Evolutionary conservation across 1,140 invertebrate species (phyloP), one percentile per base, ranked within the genome.

Genomic region (Dinoponera quadriceps): DNA sequence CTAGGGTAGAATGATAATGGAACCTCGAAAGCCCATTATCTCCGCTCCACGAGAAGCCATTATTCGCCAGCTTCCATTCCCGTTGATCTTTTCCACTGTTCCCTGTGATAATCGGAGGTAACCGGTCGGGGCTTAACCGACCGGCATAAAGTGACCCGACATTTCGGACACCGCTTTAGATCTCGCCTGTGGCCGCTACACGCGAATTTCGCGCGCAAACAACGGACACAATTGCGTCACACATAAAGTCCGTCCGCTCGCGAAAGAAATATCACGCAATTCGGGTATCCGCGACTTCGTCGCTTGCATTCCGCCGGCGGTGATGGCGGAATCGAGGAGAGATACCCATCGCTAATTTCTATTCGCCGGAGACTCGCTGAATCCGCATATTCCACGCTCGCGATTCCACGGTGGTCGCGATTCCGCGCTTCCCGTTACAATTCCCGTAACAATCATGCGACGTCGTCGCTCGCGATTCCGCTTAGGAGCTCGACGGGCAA

Each of bases 1-100:
- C 44, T 18, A 57, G 54, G 16, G 29, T 69, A 44, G 54, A 51
- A 59, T 77, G 73, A 74, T 85, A 85, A 86, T 81, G 74, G 75
- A 73, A 71, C 74, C 63, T 65, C 60, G 54, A 81, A 81, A 84
- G 66, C 44, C 33, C 77, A 85, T 82, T 86, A 85, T 29, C 77
- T 74, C 38, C 20, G 27, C 65, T 18, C 20, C 11, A 14, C 49
- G 55, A 74, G 66, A 74, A 82, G 57, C 71, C 57, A 85, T 85
- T 75, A 75, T 3, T 75, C 51, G 65, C 66, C 49, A 38, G 49
- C 49, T 57, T 63, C 29, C 71, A 13, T 51, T 68, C 14, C 20
- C 44, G n/a, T 38, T 54, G 68, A 51, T 80, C 44, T 72, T 85
- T 80, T 72, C 29, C 51, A 20, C 59, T 48, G 18, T 13, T n/a